Evolutionary conservation across 53 echinoderm and acorn worm genomes (phyloP).

Genomic region (Paracentrotus lividus): DNA sequence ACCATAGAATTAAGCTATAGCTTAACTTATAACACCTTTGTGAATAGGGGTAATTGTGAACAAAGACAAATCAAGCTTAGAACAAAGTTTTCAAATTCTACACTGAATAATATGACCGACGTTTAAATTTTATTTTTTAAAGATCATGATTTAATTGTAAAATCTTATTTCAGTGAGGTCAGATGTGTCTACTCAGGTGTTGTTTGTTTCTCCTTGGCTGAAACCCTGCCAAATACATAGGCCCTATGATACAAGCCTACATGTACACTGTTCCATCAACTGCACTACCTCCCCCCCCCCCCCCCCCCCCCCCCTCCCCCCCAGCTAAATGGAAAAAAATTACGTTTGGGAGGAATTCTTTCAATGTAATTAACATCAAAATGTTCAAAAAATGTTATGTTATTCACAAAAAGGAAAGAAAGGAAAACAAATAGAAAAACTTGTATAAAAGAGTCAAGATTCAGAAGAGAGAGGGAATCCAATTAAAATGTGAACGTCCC

Average conservation of each 20-base stretch:
- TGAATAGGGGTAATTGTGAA: no score
- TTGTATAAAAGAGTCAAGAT: not conserved
- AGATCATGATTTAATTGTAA: not conserved
- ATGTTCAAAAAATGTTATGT: no score
- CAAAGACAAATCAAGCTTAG: no score
- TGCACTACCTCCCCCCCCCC: no score
- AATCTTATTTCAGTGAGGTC: not conserved
- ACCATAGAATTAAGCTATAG: no score
- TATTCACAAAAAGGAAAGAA: not conserved
- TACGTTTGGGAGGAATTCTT: no score
- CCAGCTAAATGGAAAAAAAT: no score
- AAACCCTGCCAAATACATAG: not conserved
- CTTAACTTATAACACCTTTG: no score
- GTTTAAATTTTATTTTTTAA: no score
- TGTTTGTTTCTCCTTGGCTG: not conserved
- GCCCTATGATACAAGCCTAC: not conserved
- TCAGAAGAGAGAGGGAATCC: not conserved
- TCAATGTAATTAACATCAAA: not conserved
- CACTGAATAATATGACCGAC: no score
- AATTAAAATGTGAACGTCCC: slow-evolving; percentile 1
- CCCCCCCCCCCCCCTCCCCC: no score
- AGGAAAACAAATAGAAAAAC: not conserved
- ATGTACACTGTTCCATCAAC: not conserved
- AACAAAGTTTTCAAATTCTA: no score
- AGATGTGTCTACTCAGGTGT: not conserved